These are phyloP conservation scores for Gopherus evgoodei DNA, from an alignment of 2,113 vertebrate species.

Conservation along the genomic window DNA sequence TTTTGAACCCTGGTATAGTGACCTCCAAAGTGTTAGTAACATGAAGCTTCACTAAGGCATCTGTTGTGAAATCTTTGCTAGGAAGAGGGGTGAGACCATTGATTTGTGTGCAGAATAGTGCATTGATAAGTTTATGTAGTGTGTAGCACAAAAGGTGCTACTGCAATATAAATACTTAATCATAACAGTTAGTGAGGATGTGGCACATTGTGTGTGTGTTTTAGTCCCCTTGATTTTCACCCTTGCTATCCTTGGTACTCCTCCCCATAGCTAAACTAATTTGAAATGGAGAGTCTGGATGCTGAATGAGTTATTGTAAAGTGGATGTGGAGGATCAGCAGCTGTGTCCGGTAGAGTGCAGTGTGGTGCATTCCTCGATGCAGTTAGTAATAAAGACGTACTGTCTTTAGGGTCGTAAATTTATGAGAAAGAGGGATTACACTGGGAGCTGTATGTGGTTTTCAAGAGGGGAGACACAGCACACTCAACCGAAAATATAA, in stretches of 20 bases:
- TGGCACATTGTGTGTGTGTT: neutral
- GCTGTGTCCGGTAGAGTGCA: neutral
- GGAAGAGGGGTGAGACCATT: neutral
- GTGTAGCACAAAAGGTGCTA: neutral
- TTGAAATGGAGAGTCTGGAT: slow-evolving; percentile 17
- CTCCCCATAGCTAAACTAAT: neutral
- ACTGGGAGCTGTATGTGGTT: slow-evolving; percentile 35
- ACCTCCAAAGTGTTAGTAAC: slow-evolving; percentile 14
- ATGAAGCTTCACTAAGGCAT: neutral
- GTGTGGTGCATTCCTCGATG: neutral
- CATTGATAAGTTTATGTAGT: neutral
- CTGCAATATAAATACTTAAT: slow-evolving; percentile 8
- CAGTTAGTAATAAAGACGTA: slow-evolving; percentile 34
- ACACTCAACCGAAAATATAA: slow-evolving; percentile 48
- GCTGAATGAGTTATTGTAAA: slow-evolving; percentile 10
- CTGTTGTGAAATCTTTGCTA: neutral
- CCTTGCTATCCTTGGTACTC: slow-evolving; percentile 3
- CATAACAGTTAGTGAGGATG: neutral
- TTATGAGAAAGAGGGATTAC: slow-evolving; percentile 35
- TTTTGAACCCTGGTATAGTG: no score
- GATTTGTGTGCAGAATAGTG: neutral
- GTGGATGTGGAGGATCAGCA: slow-evolving; percentile 13
- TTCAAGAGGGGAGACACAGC: slow-evolving; percentile 31
- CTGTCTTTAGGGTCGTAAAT: slow-evolving; percentile 16
- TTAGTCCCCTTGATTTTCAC: slow-evolving; percentile 4